Conservation (phyloP, 2,888 invertebrate species). For the Drosophila eohydei region DNA sequence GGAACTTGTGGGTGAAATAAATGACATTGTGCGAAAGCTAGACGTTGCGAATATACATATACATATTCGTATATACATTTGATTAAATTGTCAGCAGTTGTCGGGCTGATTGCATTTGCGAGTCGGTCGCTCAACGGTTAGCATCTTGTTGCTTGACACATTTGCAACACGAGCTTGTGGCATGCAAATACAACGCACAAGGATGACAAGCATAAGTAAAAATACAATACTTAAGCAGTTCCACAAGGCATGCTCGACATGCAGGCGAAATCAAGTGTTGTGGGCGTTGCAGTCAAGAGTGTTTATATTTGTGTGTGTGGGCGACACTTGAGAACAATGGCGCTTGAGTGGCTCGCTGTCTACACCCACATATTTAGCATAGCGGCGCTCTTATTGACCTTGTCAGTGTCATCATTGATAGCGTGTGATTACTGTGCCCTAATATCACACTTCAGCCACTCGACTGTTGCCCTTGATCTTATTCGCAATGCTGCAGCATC, state of each 20-base stretch:
- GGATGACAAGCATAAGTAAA: constrained; percentile 28
- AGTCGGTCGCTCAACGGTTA: constrained; percentile 22
- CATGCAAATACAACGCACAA: constrained; percentile 16
- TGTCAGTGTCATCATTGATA: constrained; percentile 46
- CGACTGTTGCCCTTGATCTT: constrained; percentile 46
- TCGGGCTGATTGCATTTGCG: constrained; percentile 45
- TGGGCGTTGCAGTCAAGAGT: constrained; percentile 8
- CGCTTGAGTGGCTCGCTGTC: constrained; percentile 61
- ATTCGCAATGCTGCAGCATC: constrained; percentile 21
- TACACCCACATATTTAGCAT: not conserved
- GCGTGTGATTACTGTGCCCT: constrained; percentile 19
- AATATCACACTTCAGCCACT: constrained; percentile 22
- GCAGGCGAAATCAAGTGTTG: constrained; percentile 3
- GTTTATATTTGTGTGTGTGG: not conserved
- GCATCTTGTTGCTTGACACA: constrained; percentile 62
- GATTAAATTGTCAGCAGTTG: constrained; percentile 55
- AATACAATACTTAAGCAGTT: constrained; percentile 39
- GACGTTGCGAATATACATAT: constrained; percentile 16
- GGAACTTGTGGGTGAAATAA: constrained; percentile 27
- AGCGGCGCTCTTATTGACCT: constrained; percentile 14
- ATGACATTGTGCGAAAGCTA: constrained; percentile 41
- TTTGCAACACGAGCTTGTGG: constrained; percentile 54
- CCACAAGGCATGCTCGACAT: constrained; percentile 22
- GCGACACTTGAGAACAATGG: constrained; percentile 64
- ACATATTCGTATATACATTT: constrained; percentile 40